Base-by-base conservation (phyloP, 2,113 vertebrate species). In the Mola mola region DNA sequence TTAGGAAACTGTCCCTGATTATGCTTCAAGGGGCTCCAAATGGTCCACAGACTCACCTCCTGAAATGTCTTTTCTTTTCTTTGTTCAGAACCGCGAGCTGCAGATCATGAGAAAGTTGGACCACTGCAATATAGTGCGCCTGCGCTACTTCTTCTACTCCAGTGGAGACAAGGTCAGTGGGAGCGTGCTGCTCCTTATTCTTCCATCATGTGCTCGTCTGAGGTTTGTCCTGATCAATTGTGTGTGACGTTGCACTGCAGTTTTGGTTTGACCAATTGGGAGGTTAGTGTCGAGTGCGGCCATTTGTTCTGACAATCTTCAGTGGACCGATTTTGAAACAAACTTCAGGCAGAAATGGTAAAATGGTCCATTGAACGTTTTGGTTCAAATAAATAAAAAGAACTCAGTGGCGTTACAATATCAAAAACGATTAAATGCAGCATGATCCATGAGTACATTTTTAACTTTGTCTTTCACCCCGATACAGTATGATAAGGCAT, bases 81-180 rank as follows among this genome's bases (percentile, higher is more conserved):
- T 5, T 42, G 37, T 76, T 20, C 87, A 99, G 97, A 99, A 98
- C 83, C 96, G 97, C 56, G 97, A 99, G 90, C 94, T 98, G 76
- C 97, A 99, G 90, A 99, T 99, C 88, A 99, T 99, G 97, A 94
- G 97, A 82, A 99, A 99, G 84, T 72, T 98, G 92, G 97, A 99
- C 92, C 97, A 99, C 84, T 99, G 97, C 94, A 99, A 99, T 90
- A 98, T 98, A 52, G 97, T 99, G 72, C 94, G 97, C 75, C 95
- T 99, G 89, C 96, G 97, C 74, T 99, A 98, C 87, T 99, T 98
- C 94, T 99, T 98, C 93, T 99, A 99, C 92, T 99, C 97, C 22
- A 99, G 97, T 58, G 97, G 97, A 89, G 97, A 99, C 71, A 99
- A 99, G 97, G 97, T 97, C 89, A 89, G 93, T 70, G n/a, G n/a